Conservation (phyloP, 2,797 vertebrate genomes). For the Pelochelys cantorii region DNA sequence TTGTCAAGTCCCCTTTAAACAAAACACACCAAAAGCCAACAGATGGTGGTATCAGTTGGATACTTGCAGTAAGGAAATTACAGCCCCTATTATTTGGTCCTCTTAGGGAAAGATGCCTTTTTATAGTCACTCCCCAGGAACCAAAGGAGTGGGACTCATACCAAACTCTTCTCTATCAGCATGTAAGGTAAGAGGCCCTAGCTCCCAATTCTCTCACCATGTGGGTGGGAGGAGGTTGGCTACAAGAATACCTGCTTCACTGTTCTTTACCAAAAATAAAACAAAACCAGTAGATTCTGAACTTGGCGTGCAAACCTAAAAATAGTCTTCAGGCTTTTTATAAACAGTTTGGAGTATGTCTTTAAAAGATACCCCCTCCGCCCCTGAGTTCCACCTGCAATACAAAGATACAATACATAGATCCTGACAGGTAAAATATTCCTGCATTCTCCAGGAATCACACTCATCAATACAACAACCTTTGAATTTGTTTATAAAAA, state of each 20-base stretch:
- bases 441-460: not conserved
- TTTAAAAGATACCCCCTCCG: not conserved
- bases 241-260: not conserved
- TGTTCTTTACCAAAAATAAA: not conserved
- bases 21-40: not conserved
- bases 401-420: not conserved
- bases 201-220: not conserved
- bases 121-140: not conserved
- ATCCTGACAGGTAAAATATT: not conserved
- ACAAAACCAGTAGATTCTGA: not conserved
- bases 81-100: no score
- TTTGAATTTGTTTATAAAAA: not conserved
- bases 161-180: not conserved
- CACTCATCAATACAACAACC: rapidly evolving
- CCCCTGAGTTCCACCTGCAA: not conserved
- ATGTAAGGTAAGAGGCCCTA: not conserved
- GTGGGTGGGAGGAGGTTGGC: not conserved
- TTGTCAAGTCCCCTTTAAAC: not conserved
- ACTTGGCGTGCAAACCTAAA: not conserved
- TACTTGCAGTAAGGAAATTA: not conserved
- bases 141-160: not conserved
- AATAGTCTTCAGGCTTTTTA: not conserved
- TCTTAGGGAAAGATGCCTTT: not conserved
- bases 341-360: not conserved
- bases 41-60: not conserved